A percentile compares a stretch with the other conserved stretches of the same genome.
Conservation (phyloP, 2,797 vertebrate species). For the Ispidina picta region DNA sequence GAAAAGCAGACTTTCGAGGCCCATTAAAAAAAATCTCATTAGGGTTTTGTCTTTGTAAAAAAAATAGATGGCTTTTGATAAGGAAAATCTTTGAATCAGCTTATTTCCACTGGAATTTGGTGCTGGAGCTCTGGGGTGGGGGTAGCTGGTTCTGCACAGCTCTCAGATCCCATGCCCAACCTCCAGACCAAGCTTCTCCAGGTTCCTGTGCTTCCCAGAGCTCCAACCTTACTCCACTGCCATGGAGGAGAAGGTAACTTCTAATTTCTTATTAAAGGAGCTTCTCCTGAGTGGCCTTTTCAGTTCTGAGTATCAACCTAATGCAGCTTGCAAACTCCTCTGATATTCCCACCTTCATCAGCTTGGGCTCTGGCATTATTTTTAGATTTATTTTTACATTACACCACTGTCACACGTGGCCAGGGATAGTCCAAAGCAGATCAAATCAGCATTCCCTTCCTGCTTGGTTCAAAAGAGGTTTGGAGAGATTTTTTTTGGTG, state of each 20-base stretch:
- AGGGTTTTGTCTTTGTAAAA: neutral
- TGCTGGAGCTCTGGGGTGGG: neutral
- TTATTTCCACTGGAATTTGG: neutral
- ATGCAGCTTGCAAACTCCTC: neutral
- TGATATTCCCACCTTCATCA: neutral
- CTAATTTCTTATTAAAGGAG: neutral
- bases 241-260: neutral
- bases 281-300: neutral
- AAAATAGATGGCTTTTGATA: neutral
- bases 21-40: neutral
- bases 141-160: rapidly evolving
- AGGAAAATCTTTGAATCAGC: neutral
- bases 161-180: too few relatives aligned
- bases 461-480: neutral
- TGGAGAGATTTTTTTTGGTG: neutral
- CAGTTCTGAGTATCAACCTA: neutral
- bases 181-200: rapidly evolving
- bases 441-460: neutral
- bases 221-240: neutral
- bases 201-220: neutral
- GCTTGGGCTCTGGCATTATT: neutral
- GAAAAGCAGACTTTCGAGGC: neutral
- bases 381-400: too few relatives aligned
- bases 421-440: neutral
- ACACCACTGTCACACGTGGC: too few relatives aligned